A percentile compares a stretch with the other conserved stretches of the same genome.
Evolutionary conservation across 2,113 vertebrate genomes (phyloP).

Genomic region (Dicentrarchus labrax): DNA sequence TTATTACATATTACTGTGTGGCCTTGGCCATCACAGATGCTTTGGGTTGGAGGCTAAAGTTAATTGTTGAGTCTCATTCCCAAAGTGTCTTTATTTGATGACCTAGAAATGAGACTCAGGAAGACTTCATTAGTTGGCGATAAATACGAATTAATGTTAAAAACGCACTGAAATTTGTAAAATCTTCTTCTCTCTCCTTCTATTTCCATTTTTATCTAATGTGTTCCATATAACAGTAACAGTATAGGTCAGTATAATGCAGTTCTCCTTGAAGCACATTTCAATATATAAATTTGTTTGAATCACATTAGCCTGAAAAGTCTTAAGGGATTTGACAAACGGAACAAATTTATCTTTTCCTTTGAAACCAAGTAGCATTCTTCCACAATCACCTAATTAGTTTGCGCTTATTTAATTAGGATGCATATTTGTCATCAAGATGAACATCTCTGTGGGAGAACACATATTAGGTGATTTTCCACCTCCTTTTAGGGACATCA

Average conservation of each 20-base stretch:
- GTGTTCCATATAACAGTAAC: neutral
- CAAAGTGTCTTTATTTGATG: no score
- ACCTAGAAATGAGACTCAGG: no score
- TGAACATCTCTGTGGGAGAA: neutral
- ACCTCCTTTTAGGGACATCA: neutral
- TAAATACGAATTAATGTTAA: no score
- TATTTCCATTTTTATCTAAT: no score
- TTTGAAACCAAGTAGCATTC: neutral
- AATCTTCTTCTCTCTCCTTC: no score
- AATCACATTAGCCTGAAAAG: neutral
- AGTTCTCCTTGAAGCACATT: neutral
- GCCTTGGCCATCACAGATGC: no score
- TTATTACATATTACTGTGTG: no score
- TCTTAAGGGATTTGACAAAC: neutral
- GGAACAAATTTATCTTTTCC: neutral
- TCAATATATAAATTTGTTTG: neutral
- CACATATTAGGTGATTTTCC: neutral
- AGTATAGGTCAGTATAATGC: neutral
- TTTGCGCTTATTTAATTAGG: neutral
- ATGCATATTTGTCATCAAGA: neutral
- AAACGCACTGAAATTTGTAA: no score
- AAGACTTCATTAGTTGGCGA: no score
- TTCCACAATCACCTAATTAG: neutral
- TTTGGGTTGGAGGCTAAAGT: no score
- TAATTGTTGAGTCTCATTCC: no score